Evolutionary conservation across 1,140 invertebrate species (phyloP), one percentile per base, ranked within the genome.

Genomic region (Riptortus pedestris): DNA sequence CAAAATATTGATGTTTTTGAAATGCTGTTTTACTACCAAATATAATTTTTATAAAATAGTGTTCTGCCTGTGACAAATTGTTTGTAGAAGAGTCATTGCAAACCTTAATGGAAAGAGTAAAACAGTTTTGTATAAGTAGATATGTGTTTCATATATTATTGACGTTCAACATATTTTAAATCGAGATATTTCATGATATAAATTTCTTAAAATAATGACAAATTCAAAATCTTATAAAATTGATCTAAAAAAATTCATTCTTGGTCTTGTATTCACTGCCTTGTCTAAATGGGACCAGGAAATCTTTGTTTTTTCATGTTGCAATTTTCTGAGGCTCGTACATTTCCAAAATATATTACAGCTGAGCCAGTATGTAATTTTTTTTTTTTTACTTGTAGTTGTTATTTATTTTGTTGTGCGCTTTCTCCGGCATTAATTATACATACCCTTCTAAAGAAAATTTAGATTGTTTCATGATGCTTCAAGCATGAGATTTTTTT

Each of bases 221-320:
- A 12, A 20, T 4, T 51, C 4, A 24, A 24, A 22, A 55, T 55
- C 22, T 18, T 3, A 24, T 7, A 55, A 18, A 11, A 7, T 22
- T 24, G 16, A 26, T 26, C 18, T 55, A 1, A 55, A 14, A 27
- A 55, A 24, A 0, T 55, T 24, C 12, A 14, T 55, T 2, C 3
- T 24, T 55, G 22, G 9, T 24, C n/a, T 22, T 55, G 24, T 55
- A 12, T 55, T 27, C 51, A 55, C 51, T 55, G 51, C 51, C 51
- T 55, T 55, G 20, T 55, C 51, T 20, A 55, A 24, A 24, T 55
- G 51, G 51, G 51, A 55, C 51, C 51, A 55, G 51, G 51, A 55
- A 55, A 55, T 16, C 22, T 5, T 55, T 22, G 2, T 55, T 55
- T 55, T 26, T 26, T 55, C 51, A 24, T 24, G 16, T 55, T 14